Evolutionary conservation across 2,888 invertebrate genomes (phyloP).

Genomic region (Venustoraphidia nigricollis): DNA sequence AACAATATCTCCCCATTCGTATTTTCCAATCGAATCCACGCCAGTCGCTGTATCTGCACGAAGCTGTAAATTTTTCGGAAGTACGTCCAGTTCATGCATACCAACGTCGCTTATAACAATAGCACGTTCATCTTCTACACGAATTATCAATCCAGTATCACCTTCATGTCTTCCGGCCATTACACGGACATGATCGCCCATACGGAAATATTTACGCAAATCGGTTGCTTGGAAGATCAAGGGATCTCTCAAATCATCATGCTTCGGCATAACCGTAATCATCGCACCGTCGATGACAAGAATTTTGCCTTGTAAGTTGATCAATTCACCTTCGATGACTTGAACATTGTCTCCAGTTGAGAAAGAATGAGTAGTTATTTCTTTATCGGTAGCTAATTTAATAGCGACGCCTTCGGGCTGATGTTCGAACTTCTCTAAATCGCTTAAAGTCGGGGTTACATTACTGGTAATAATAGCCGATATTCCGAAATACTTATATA

Average conservation of each 20-base stretch:
- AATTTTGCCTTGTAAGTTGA: conserved; percentile 39
- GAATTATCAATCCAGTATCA: conserved; percentile 40
- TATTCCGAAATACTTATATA: conserved; percentile 41
- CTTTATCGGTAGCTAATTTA: conserved; percentile 14
- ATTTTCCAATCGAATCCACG: conserved; percentile 44
- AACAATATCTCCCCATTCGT: conserved; percentile 43
- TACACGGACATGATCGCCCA: conserved; percentile 40
- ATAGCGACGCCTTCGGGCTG: conserved; percentile 20
- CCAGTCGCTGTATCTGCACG: conserved; percentile 45
- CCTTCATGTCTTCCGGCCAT: conserved; percentile 42
- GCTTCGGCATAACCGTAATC: conserved; percentile 40
- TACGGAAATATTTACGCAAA: conserved; percentile 38
- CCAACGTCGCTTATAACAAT: conserved; percentile 43
- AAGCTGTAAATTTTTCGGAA: conserved; percentile 38
- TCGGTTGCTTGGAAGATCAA: conserved; percentile 39
- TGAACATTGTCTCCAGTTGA: conserved; percentile 41
- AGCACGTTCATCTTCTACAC: conserved; percentile 37
- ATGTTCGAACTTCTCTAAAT: conserved; percentile 35
- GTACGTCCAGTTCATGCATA: conserved; percentile 37
- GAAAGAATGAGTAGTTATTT: conserved; percentile 26
- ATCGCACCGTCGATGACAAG: conserved; percentile 39
- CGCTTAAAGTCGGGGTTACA: conserved; percentile 39
- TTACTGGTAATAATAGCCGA: conserved; percentile 34
- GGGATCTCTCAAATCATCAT: conserved; percentile 42
- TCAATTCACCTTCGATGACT: conserved; percentile 42